A percentile compares a stretch with the other conserved stretches of the same genome.
Evolutionary conservation across 2,888 invertebrate genomes (phyloP).

Genomic region (Gari tellinella): DNA sequence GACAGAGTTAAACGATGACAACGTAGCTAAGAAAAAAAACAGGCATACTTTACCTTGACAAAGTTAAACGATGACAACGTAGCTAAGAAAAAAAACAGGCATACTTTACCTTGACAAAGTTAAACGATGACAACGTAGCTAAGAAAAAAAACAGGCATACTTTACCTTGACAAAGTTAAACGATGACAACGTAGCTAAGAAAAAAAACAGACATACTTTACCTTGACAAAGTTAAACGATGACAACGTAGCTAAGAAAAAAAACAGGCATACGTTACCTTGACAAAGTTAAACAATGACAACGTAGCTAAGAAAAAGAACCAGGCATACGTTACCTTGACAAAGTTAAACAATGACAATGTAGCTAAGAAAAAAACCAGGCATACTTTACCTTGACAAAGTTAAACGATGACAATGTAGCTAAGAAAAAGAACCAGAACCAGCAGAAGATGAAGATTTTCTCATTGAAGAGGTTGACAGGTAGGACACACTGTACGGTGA

Average conservation of each 20-base stretch:
- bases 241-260: too few species aligned
- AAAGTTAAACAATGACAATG: constrained; percentile 62
- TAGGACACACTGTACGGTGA: constrained; percentile 77
- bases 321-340: constrained; percentile 31
- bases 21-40: too few species aligned
- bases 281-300: too few species aligned
- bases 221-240: too few species aligned
- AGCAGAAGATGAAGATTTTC: constrained; percentile 77
- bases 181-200: too few species aligned
- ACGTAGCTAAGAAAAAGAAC: too few species aligned
- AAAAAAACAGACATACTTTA: too few species aligned
- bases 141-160: too few species aligned
- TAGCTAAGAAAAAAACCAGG: constrained; percentile 65
- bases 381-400: constrained; percentile 57
- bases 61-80: constrained; percentile 62
- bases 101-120: constrained; percentile 58
- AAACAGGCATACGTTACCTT: too few species aligned
- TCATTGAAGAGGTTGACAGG: constrained; percentile 81
- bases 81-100: constrained; percentile 66
- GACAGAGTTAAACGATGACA: too few species aligned
- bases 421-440: constrained; percentile 76
- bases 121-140: constrained; percentile 59
- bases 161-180: too few species aligned
- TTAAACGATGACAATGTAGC: constrained; percentile 63
- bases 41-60: constrained; percentile 30